Conservation (phyloP, 1,140 invertebrate genomes). For the Thaumetopoea pityocampa region DNA sequence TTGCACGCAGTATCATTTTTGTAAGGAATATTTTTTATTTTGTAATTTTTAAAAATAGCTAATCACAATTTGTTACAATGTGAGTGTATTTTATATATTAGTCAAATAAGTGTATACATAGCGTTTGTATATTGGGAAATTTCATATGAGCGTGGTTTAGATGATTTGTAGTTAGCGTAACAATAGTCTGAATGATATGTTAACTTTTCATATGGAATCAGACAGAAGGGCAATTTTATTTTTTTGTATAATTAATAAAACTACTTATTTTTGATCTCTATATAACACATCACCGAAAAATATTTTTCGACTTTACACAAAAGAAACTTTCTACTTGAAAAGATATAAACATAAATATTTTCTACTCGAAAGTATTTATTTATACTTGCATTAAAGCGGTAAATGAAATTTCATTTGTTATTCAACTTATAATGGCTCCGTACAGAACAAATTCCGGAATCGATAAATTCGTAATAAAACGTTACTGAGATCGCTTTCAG, state of each 20-base stretch:
- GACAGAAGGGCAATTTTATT: slow-evolving; percentile 19
- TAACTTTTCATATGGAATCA: slow-evolving; percentile 44
- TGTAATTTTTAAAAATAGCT: slow-evolving; percentile 30
- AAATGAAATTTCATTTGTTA: too few relatives aligned
- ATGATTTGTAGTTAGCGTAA: slow-evolving; percentile 46
- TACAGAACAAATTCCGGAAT: too few relatives aligned
- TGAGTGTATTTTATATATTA: slow-evolving; percentile 59
- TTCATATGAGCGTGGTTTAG: slow-evolving; percentile 62
- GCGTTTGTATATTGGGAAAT: slow-evolving; percentile 66
- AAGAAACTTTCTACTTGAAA: too few relatives aligned
- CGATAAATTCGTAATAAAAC: too few relatives aligned
- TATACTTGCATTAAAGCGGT: too few relatives aligned
- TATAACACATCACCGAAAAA: too few relatives aligned
- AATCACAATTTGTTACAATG: slow-evolving; percentile 55
- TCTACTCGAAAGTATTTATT: too few relatives aligned
- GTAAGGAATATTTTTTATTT: slow-evolving; percentile 9
- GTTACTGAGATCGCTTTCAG: too few relatives aligned
- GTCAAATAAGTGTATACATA: slow-evolving; percentile 56
- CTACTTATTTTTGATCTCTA: too few relatives aligned
- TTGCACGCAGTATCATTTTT: slow-evolving; percentile 54
- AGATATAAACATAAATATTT: too few relatives aligned
- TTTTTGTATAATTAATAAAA: slow-evolving; percentile 27
- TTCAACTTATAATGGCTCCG: too few relatives aligned
- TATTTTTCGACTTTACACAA: too few relatives aligned
- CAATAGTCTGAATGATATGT: slow-evolving; percentile 39